Base-by-base conservation (phyloP, 2,888 invertebrate genomes). In the Eupithecia subfuscata region DNA sequence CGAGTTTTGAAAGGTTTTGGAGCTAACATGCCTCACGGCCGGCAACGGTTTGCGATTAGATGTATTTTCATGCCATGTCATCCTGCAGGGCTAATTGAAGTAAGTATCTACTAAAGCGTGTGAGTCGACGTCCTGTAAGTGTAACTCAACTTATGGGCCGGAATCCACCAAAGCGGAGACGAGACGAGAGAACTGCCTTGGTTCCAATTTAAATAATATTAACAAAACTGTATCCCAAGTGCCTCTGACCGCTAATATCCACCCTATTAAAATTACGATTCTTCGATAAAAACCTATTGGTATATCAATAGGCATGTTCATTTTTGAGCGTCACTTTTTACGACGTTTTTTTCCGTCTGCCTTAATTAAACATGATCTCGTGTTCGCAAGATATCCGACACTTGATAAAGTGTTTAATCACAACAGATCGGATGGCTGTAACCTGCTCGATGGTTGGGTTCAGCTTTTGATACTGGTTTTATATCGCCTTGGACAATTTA, bases 281-380 rank as follows among this genome's bases (percentile, higher is more conserved):
- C 8, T 52, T n/a, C 52, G 7, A 48, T 48, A 52, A 52, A 52
- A 52, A 52, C n/a, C 52, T 16, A 52, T 52, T 11, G n/a, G 52
- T n/a, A 52, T 52, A 56, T 56, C 22, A 56, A 56, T 56, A 56
- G 52, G 30, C 45, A 34, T n/a, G 63, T 30, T 63, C 16, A 30
- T 63, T 6, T 63, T 30, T 14, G 30, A 30, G 16, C 30, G 25
- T 22, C 56, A 30, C 34, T 48, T 69, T 69, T 69, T 69, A 69
- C 52, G 18, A 52, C 8, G 18, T 75, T 75, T 68, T 74, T 75
- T 71, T 52, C n/a, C 52, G 63, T 40, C 40, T 12, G 30, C 12
- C 9, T 70, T 67, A 67, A 71, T 69, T 69, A 45, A 69, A 69
- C 22, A 9, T 34, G 63, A 16, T 70, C 37, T 69, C 40, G 43